phyloP scores from a whole-genome alignment of 2,113 vertebrate genomes.

The Chamaea fasciata region DNA sequence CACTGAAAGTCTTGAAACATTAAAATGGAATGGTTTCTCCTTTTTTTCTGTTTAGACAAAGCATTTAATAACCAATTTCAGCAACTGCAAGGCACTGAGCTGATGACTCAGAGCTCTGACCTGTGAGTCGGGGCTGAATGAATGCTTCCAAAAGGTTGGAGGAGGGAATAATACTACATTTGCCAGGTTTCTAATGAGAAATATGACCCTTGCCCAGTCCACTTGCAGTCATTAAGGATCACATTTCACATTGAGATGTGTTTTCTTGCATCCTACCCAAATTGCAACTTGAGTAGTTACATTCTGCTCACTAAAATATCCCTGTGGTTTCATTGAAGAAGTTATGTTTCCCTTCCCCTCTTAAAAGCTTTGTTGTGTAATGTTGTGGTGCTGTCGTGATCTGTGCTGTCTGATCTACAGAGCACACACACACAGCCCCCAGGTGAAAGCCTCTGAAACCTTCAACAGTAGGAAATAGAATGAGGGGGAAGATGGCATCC shows the following conservation, averaged over 20 bases:
- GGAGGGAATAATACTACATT: not conserved
- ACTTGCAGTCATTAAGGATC: constrained; percentile 33
- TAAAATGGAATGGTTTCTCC: not conserved
- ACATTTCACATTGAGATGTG: constrained; percentile 27
- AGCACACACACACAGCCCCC: not conserved
- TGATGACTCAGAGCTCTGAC: constrained; percentile 31
- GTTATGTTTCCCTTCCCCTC: not conserved
- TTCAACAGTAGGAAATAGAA: not conserved
- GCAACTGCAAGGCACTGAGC: not conserved
- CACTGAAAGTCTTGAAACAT: not conserved
- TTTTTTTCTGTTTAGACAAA: not conserved
- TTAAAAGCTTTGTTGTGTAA: not conserved
- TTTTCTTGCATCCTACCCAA: constrained; percentile 45
- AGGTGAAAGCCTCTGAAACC: not conserved
- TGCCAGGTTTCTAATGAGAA: constrained; percentile 57
- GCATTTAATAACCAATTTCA: constrained; percentile 4
- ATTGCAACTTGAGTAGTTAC: constrained; percentile 43
- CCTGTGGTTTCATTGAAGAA: constrained; percentile 14
- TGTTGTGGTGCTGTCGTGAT: not conserved
- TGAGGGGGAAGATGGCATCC: not conserved
- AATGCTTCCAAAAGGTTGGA: constrained; percentile 20
- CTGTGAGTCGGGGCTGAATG: not conserved
- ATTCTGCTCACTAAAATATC: constrained; percentile 36
- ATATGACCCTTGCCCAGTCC: constrained; percentile 32
- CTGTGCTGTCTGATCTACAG: not conserved